Conservation (phyloP, 2,888 invertebrate species). For the Andrena marginata region DNA sequence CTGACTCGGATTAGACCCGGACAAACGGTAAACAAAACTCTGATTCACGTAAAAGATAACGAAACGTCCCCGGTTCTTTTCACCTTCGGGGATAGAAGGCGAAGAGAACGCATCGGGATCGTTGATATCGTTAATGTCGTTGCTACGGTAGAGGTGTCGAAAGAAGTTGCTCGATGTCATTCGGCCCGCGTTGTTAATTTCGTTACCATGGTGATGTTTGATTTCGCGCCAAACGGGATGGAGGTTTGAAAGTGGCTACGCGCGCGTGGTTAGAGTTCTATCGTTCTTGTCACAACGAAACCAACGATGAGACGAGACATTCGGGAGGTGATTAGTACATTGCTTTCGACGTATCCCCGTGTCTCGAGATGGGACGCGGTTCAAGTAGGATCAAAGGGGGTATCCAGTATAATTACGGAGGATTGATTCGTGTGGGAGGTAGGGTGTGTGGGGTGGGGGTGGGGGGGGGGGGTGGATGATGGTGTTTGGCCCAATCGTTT, state of each 20-base stretch:
- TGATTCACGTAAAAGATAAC: neutral
- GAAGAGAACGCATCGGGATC: slow-evolving; percentile 9
- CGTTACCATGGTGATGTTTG: slow-evolving; percentile 46
- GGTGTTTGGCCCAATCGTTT: slow-evolving; percentile 46
- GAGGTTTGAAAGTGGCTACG: slow-evolving; percentile 32
- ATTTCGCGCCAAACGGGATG: slow-evolving; percentile 48
- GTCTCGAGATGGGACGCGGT: slow-evolving; percentile 54
- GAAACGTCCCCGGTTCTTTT: slow-evolving; percentile 33
- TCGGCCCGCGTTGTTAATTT: slow-evolving; percentile 26
- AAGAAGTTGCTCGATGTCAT: neutral
- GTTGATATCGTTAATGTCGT: slow-evolving; percentile 22
- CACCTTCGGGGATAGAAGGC: neutral
- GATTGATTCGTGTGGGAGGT: slow-evolving; percentile 6
- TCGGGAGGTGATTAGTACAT: slow-evolving; percentile 3
- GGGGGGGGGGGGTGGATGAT: slow-evolving; percentile 24
- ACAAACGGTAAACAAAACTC: slow-evolving; percentile 15
- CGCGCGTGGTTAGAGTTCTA: slow-evolving; percentile 40
- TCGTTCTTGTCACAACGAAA: slow-evolving; percentile 70
- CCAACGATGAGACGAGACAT: slow-evolving; percentile 3
- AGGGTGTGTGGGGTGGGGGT: neutral
- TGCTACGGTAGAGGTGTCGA: slow-evolving; percentile 22
- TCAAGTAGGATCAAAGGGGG: neutral
- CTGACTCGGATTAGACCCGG: slow-evolving; percentile 36
- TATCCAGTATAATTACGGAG: slow-evolving; percentile 5
- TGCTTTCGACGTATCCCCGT: slow-evolving; percentile 52